A percentile compares a stretch with the other conserved stretches of the same genome.
Conservation (phyloP, 2,888 invertebrate species). For the Meta bourneti region DNA sequence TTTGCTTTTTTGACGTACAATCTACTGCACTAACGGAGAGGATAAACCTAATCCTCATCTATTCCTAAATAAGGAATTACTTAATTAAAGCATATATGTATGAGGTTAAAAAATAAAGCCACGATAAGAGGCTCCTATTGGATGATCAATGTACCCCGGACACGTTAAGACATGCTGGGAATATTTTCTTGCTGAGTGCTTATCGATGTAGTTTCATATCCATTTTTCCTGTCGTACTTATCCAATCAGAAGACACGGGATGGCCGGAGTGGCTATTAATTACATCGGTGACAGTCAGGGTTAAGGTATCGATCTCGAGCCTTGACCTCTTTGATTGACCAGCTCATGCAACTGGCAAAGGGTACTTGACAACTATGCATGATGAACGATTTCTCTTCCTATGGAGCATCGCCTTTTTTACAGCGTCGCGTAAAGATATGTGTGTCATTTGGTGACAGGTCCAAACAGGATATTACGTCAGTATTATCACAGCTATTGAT, state of each 20-base stretch:
- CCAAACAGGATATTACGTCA: background rate
- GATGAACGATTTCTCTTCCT: constrained; percentile 31
- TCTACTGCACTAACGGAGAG: background rate
- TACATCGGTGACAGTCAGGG: constrained; percentile 46
- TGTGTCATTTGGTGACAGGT: background rate
- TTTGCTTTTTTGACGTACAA: too few species aligned
- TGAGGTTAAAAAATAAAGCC: background rate
- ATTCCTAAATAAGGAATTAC: background rate
- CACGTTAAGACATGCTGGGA: constrained; percentile 33
- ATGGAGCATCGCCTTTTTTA: background rate
- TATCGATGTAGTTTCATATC: constrained; percentile 54
- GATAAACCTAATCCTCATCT: background rate
- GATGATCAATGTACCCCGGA: background rate
- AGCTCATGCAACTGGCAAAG: constrained; percentile 2
- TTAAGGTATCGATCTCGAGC: constrained; percentile 49
- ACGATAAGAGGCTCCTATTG: background rate
- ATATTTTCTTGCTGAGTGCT: constrained; percentile 45
- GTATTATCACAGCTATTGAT: background rate
- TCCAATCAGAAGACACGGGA: constrained; percentile 48
- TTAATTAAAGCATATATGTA: background rate
- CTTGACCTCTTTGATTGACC: constrained; percentile 47
- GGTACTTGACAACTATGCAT: constrained; percentile 40
- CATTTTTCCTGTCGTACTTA: constrained; percentile 56
- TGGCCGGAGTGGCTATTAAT: constrained; percentile 51
- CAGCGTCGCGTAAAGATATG: background rate